Evolutionary conservation across 1,140 invertebrate genomes (phyloP).

Genomic region (Lerema accius): DNA sequence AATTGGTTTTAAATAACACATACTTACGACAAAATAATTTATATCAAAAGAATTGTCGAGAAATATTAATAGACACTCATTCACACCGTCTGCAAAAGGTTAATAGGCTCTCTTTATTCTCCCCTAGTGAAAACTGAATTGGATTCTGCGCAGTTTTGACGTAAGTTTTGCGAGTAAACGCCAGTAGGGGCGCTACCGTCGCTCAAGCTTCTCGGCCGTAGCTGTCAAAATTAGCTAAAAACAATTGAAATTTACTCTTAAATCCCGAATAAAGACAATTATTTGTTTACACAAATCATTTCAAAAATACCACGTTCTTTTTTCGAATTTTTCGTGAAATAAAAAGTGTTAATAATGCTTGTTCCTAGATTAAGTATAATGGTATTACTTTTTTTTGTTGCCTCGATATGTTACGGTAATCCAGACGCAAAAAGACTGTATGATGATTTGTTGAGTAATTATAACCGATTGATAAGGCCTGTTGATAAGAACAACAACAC

Average conservation of each 20-base stretch:
- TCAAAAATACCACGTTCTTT: no score
- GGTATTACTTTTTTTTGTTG: slow-evolving; percentile 51
- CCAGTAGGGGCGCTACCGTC: slow-evolving; percentile 71
- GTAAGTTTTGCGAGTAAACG: slow-evolving; percentile 40
- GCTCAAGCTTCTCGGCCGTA: slow-evolving; percentile 62
- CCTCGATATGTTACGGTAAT: slow-evolving; percentile 83
- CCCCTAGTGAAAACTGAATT: slow-evolving; percentile 9
- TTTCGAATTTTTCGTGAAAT: no score
- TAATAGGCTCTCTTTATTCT: slow-evolving; percentile 10
- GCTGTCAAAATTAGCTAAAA: slow-evolving; percentile 65
- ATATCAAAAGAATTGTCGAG: slow-evolving; percentile 12
- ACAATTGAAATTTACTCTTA: slow-evolving; percentile 22
- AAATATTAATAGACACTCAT: slow-evolving; percentile 19
- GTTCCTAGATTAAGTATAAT: slow-evolving; percentile 15
- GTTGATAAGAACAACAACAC: slow-evolving; percentile 96
- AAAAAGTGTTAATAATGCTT: not conserved
- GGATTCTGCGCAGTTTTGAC: slow-evolving; percentile 61
- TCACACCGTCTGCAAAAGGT: slow-evolving; percentile 9
- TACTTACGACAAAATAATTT: no score
- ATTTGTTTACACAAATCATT: no score
- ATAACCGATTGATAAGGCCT: slow-evolving; percentile 97
- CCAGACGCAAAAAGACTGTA: slow-evolving; percentile 96
- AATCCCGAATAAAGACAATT: slow-evolving; percentile 20
- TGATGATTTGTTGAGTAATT: slow-evolving; percentile 97
- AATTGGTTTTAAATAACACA: no score